Base-by-base conservation (phyloP, 2,797 vertebrate genomes). In the Xenopus petersii region DNA sequence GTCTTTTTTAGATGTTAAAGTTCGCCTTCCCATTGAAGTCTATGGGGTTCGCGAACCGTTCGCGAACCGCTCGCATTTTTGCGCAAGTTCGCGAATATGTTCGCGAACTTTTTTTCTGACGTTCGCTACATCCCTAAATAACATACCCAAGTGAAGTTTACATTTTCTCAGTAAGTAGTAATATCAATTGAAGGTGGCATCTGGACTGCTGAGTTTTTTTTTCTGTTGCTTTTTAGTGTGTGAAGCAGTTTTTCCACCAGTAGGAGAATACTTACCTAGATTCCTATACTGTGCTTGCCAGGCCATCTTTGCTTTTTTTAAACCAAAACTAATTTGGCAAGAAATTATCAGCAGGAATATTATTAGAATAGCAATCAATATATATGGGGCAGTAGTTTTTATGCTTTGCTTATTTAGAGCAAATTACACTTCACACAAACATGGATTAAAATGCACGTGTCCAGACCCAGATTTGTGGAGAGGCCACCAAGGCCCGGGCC, bases 161-260 rank as follows among this genome's bases (percentile, higher is more conserved):
- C 3, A 12, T 12, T 12, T 10, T 51, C 10, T 4, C 1, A 4
- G 49, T 51, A 82, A 80, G 73, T 78, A 84, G 84, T 89, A 87
- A 89, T 91, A 91, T 88, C 91, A 92, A 91, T 90, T 90, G 90
- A 89, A 91, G 87, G 86, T 87, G 90, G 88, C 90, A 92, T 93
- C 88, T 92, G 91, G 89, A 30, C 26, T 30, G 26, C 26, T 88
- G 91, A 88, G 90, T 91, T 87, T 85, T 86, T 83, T 80, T 84
- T 71, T 83, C 81, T 87, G 85, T 89, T 88, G 81, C 82, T 83
- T 70, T 71, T 81, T 77, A 81, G 84, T 77, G 74, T 87, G 84
- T 82, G 72, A 81, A 84, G 81, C 80, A 81, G 83, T 82, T 86
- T 86, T 78, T 82, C 82, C 83, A 83, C 74, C 74, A 30, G 26